Evolutionary conservation across 2,797 vertebrate species (phyloP), one percentile per base, ranked within the genome.

Genomic region (Ciconia nigra): DNA sequence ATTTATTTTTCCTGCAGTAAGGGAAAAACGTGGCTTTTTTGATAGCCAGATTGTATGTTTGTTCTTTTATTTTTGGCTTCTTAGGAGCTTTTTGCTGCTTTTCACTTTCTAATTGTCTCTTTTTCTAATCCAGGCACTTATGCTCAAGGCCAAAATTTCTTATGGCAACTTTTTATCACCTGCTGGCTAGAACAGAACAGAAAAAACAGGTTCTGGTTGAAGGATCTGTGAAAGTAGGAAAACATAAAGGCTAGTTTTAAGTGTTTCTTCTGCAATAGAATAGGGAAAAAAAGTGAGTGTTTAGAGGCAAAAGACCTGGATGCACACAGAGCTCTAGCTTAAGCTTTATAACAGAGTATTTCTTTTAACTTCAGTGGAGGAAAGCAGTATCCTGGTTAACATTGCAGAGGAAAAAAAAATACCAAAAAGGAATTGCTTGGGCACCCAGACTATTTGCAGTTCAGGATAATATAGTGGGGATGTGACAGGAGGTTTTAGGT

Each of bases 1-100:
- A 3, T 13, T 54, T 61, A 5, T 67, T 95, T 94, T 73, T 62
- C 37, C 62, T 77, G 73, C 49, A 71, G 47, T 29, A 52, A 87
- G n/a, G 41, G 35, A 5, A 46, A 92, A 87, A 82, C 0, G 1
- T 79, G 59, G 20, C 39, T 29, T 73, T 88, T 93, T 35, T 59
- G 42, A 33, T 77, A 63, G 82, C 59, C 89, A 93, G 92, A 83
- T 93, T 91, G 81, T 74, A 72, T 35, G 90, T 84, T 92, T 91
- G 74, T 89, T 94, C 74, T 72, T 96, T 92, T 89, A 69, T 77
- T 96, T 93, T 91, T 91, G 89, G 89, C 79, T 95, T 81, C 79
- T 83, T 74, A 35, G 19, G n/a, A 83, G 86, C 33, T 93, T 94
- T 92, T 95, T 91, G 70, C 83, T 42, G 52, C 85, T 91, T 94